Evolutionary conservation across 2,113 vertebrate genomes (phyloP), one percentile per base, ranked within the genome.

Genomic region (Ammodytes marinus): DNA sequence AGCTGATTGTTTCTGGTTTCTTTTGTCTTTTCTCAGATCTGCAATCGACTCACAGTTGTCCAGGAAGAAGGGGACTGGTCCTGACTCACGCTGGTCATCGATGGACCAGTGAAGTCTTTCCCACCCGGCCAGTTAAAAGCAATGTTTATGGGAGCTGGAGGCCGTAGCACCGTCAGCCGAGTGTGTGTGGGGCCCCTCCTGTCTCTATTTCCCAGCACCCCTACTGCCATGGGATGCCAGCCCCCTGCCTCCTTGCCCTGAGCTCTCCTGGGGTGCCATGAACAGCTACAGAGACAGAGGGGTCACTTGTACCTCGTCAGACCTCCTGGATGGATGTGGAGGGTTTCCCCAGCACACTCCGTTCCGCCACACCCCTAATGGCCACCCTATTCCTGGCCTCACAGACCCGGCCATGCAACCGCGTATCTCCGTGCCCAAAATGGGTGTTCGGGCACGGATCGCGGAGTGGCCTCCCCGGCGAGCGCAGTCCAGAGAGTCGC

Each of bases 381-480:
- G 95, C 79, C 92, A 95, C 85, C 50, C 68, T 12, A 66, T 79
- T 17, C 88, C 74, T 3, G 89, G 91, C 4, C 91, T 91, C 13
- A 49, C 92, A 11, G 94, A 95, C n/a, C 92, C 92, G 0, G 83
- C 91, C 0, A 13, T 71, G 4, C 90, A 85, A 2, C 60, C 92
- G 2, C 94, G 95, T 6, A 11, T 95, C 15, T 95, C 94, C 0
- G 91, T 98, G 83, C 98, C 98, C 67, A 98, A 98, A 84, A 99
- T 99, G 97, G 98, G 98, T 0, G 97, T 99, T 0, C 95, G 97
- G 0, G 98, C 97, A 1, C 94, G 97, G 66, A 97, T 98, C 1
- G 96, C 96, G 0, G 97, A 99, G 72, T 99, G 98, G 98, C 97
- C 98, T 0, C 98, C 98, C 0, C 96, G 96, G 7, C 95, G 96